These are phyloP conservation scores for Acanthornis magna DNA, from an alignment of 2,797 vertebrate genomes.

Conservation along the genomic window DNA sequence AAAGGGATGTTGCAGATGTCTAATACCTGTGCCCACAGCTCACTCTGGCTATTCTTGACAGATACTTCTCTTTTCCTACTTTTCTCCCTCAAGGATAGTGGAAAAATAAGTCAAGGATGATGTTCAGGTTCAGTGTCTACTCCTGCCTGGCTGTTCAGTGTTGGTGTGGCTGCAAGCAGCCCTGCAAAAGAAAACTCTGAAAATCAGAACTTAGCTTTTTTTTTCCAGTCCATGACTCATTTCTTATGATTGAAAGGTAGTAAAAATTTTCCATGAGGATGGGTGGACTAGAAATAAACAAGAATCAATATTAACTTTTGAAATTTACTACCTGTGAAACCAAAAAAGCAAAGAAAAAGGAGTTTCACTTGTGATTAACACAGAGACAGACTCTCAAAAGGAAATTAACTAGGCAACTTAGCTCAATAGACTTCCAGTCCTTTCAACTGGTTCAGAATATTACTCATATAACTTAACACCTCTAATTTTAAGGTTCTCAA, in stretches of 20 bases:
- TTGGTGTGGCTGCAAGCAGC: background rate
- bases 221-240: background rate
- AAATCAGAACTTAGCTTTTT: background rate
- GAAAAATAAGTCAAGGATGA: background rate
- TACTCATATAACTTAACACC: background rate
- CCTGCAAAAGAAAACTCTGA: background rate
- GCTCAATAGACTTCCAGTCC: background rate
- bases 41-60: background rate
- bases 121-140: background rate
- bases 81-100: background rate
- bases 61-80: background rate
- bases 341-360: background rate
- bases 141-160: background rate
- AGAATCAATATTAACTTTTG: background rate
- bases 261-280: background rate
- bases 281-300: constrained; percentile 26
- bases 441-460: background rate
- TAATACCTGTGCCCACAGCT: background rate
- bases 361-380: constrained; percentile 41
- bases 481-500: constrained; percentile 10
- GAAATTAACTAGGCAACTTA: constrained; percentile 22
- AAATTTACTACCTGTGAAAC: constrained; percentile 58
- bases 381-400: constrained; percentile 16
- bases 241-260: background rate
- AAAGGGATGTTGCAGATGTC: background rate